Evolutionary conservation across 1,140 invertebrate genomes (phyloP).

Genomic region (Teleogryllus occipitalis): DNA sequence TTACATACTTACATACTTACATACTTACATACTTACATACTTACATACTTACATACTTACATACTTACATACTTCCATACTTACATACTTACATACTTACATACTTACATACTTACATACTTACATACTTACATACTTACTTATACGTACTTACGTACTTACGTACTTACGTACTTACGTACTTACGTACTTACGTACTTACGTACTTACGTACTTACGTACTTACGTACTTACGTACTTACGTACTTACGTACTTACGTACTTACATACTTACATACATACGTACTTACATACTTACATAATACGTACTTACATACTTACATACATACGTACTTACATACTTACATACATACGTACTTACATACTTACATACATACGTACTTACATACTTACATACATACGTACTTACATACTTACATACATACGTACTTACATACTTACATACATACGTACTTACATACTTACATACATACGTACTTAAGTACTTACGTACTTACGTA

Average conservation of each 20-base stretch:
- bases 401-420: background rate
- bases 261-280: background rate
- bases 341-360: background rate
- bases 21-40: background rate
- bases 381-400: background rate
- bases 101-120: too few relatives aligned
- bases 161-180: background rate
- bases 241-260: background rate
- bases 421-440: too few relatives aligned
- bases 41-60: background rate
- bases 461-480: background rate
- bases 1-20: background rate
- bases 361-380: background rate
- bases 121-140: too few relatives aligned
- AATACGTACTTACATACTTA: background rate
- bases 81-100: background rate
- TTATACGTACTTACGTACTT: background rate
- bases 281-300: background rate
- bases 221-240: background rate
- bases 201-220: background rate
- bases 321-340: background rate
- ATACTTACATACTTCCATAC: background rate
- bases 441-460: background rate
- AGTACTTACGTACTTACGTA: background rate
- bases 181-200: background rate